Conservation (phyloP, 2,113 vertebrate species). For the Setophaga kirtlandii region DNA sequence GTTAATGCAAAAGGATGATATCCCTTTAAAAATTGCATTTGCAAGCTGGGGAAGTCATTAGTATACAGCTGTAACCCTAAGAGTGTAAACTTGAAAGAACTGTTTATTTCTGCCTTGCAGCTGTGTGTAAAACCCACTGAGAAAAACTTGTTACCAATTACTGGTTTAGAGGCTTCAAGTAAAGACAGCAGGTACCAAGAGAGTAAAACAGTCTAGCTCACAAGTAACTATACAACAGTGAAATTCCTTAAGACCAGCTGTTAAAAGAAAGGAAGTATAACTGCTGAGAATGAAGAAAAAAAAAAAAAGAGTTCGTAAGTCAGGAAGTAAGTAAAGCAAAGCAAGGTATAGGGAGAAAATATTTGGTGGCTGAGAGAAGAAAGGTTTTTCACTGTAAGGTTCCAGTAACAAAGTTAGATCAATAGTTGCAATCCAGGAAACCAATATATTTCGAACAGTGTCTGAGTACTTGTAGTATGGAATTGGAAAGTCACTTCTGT, state of each 20-base stretch:
- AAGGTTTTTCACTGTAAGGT: neutral
- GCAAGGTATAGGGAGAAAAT: neutral
- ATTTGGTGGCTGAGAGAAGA: neutral
- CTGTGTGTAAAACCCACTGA: conserved; percentile 69
- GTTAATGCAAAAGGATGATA: neutral
- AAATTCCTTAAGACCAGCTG: conserved; percentile 51
- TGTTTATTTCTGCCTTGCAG: conserved; percentile 69
- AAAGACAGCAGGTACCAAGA: conserved; percentile 67
- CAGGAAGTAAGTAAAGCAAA: neutral
- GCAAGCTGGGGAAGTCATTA: conserved; percentile 32
- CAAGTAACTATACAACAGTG: conserved; percentile 39
- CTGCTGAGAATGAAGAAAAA: neutral
- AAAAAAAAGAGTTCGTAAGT: neutral
- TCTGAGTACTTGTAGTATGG: neutral
- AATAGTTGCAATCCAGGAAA: neutral
- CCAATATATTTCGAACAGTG: neutral
- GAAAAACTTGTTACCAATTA: conserved; percentile 70
- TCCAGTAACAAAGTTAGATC: neutral
- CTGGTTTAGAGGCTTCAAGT: conserved; percentile 61
- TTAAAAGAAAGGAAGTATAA: conserved; percentile 21
- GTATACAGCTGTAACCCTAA: conserved; percentile 53
- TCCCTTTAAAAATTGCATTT: conserved; percentile 53
- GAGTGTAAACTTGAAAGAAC: conserved; percentile 57
- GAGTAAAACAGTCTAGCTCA: conserved; percentile 44
- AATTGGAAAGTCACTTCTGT: neutral